Evolutionary conservation across 2,888 invertebrate species (phyloP).

Genomic region (Odontocerum albicorne): DNA sequence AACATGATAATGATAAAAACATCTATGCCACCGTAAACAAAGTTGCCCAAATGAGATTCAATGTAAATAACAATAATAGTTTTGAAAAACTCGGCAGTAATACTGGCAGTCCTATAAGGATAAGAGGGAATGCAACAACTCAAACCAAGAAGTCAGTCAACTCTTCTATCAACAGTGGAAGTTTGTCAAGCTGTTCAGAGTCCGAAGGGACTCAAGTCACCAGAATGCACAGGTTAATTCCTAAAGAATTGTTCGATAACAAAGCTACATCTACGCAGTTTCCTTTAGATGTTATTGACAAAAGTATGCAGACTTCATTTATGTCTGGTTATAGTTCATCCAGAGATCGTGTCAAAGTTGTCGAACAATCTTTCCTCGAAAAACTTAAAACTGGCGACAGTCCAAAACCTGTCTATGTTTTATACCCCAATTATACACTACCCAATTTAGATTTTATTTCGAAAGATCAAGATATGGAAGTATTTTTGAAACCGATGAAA

Average conservation of each 20-base stretch:
- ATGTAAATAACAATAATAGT: constrained; percentile 55
- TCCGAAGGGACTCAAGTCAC: constrained; percentile 58
- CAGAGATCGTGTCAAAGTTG: constrained; percentile 59
- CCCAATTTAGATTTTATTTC: constrained; percentile 84
- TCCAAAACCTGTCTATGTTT: constrained; percentile 81
- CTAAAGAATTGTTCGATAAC: constrained; percentile 49
- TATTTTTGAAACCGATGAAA: constrained; percentile 74
- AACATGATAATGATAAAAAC: constrained; percentile 49
- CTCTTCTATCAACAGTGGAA: constrained; percentile 56
- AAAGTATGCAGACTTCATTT: constrained; percentile 74
- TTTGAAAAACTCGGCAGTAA: constrained; percentile 52
- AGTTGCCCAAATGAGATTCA: constrained; percentile 49
- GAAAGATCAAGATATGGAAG: constrained; percentile 55
- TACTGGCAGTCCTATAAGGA: constrained; percentile 43
- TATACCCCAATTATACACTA: constrained; percentile 88
- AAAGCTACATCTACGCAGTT: constrained; percentile 58
- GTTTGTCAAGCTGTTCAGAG: constrained; percentile 58
- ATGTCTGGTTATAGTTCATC: constrained; percentile 48
- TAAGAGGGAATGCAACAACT: constrained; percentile 35
- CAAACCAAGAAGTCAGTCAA: constrained; percentile 50
- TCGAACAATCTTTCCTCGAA: constrained; percentile 71
- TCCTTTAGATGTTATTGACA: constrained; percentile 63
- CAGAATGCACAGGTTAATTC: constrained; percentile 49
- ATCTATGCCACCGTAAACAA: constrained; percentile 56
- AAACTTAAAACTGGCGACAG: constrained; percentile 67